Percentiles rank a stretch among this genome's conserved stretches.
Conservation (phyloP, 2,113 vertebrate species). For the Pogona vitticeps region DNA sequence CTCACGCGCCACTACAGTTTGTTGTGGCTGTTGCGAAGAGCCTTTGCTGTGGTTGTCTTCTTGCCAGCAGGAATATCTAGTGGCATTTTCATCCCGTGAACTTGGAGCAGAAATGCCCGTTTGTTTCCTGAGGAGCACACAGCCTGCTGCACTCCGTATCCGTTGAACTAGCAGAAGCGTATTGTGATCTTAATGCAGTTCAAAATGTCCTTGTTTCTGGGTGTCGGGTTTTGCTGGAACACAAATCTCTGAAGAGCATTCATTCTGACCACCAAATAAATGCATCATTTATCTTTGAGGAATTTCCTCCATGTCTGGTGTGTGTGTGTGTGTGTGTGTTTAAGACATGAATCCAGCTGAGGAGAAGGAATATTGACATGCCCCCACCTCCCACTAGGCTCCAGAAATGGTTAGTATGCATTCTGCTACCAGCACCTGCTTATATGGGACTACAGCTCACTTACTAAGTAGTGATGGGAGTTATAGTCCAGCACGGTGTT, state of each 20-base stretch:
- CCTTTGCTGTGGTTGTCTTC: neutral
- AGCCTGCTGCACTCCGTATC: fast-evolving
- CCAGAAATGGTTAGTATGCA: neutral
- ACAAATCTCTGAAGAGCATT: neutral
- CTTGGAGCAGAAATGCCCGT: neutral
- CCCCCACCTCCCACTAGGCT: neutral
- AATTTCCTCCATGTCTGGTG: neutral
- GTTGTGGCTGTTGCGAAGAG: neutral
- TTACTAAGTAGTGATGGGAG: neutral
- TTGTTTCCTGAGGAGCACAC: neutral
- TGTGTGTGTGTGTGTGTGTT: no score
- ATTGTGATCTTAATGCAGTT: neutral
- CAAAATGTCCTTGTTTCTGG: no score
- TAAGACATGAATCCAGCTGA: no score
- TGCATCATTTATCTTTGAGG: neutral
- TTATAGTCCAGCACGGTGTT: neutral
- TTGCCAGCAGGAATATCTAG: neutral
- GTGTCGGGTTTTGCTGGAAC: neutral
- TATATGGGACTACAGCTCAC: no score
- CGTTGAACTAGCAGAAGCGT: no score
- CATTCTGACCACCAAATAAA: no score
- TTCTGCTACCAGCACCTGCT: neutral
- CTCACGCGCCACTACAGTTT: neutral
- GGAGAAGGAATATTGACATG: no score
- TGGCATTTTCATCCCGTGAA: neutral